Evolutionary conservation across 2,888 invertebrate genomes (phyloP).

Genomic region (Drosophila suboccidentalis): DNA sequence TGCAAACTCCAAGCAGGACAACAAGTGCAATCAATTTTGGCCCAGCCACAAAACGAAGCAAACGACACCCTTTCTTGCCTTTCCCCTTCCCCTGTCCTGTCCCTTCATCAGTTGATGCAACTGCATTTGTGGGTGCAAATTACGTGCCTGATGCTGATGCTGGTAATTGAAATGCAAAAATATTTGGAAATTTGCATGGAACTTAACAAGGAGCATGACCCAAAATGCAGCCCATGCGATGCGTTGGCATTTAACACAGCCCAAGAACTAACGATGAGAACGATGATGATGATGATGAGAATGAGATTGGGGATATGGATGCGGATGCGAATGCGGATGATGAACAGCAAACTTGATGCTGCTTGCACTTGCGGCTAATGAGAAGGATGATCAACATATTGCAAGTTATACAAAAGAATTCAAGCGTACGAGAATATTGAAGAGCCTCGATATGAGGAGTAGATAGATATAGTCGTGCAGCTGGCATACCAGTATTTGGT

Average conservation of each 20-base stretch:
- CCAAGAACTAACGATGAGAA: conserved; percentile 12
- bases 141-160: conserved; percentile 70
- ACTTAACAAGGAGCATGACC: conserved; percentile 21
- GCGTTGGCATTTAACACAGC: conserved; percentile 50
- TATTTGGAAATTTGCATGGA: conserved; percentile 72
- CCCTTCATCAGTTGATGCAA: background rate
- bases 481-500: conserved; percentile 37
- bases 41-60: conserved; percentile 48
- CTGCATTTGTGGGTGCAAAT: conserved; percentile 51
- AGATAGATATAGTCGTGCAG: conserved; percentile 37
- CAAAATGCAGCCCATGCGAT: conserved; percentile 45
- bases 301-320: background rate
- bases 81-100: background rate
- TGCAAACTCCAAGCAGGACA: conserved; percentile 37
- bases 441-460: background rate
- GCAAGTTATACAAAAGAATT: conserved; percentile 23
- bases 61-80: conserved; percentile 24
- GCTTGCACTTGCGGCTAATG: conserved; percentile 45
- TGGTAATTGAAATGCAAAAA: conserved; percentile 81
- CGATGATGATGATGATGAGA: conserved; percentile 2
- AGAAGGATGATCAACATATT: conserved; percentile 31
- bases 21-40: conserved; percentile 77
- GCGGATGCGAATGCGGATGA: conserved; percentile 6
- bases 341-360: conserved; percentile 12
- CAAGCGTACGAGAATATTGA: background rate